phyloP scores from a whole-genome alignment of 2,113 vertebrate genomes.

The Ifrita kowaldi region DNA sequence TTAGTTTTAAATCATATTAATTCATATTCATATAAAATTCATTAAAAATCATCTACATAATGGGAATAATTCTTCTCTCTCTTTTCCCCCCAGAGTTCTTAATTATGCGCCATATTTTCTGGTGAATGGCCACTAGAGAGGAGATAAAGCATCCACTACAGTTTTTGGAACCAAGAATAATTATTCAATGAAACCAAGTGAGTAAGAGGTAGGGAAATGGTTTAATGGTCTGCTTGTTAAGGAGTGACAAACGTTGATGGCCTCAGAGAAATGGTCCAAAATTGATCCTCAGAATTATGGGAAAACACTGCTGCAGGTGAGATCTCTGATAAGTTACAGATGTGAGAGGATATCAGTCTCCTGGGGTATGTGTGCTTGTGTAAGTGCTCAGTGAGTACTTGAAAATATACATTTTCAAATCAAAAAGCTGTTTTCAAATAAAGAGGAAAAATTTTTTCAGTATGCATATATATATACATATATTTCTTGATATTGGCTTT shows the following conservation, averaged over 20 bases:
- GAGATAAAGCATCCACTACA: constrained; percentile 18
- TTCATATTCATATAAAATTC: constrained; percentile 9
- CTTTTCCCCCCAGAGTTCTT: neutral
- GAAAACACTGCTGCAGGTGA: neutral
- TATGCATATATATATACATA: rapidly evolving
- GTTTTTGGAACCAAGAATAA: constrained; percentile 17
- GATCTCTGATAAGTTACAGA: neutral
- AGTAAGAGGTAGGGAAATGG: neutral
- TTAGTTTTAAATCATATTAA: constrained; percentile 17
- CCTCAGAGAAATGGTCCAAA: neutral
- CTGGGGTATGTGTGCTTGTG: neutral
- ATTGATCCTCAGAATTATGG: neutral
- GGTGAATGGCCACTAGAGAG: constrained; percentile 6
- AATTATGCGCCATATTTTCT: constrained; percentile 46
- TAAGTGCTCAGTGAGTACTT: neutral
- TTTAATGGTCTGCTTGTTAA: constrained; percentile 17
- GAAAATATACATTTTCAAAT: neutral
- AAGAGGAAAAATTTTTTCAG: neutral
- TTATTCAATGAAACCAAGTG: neutral
- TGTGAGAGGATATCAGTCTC: neutral
- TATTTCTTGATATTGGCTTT: neutral
- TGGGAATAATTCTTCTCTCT: neutral
- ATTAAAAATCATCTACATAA: neutral
- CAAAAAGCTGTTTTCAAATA: neutral
- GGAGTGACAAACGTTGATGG: neutral